Base-by-base conservation (phyloP, 64 coral and sea anemone genomes). In the Stylophora pistillata region DNA sequence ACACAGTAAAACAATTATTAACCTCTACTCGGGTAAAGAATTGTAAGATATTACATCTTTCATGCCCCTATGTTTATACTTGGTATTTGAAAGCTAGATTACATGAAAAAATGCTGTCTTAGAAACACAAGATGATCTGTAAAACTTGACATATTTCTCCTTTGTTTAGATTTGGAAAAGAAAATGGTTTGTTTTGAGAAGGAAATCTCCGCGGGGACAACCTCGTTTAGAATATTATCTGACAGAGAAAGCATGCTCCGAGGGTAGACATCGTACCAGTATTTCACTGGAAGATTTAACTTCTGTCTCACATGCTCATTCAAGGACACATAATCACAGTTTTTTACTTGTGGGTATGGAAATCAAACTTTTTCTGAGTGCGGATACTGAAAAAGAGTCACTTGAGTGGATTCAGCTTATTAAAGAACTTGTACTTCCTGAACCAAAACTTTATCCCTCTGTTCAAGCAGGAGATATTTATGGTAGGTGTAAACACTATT, bases 361-460 rank as follows among this genome's bases (percentile, higher is more conserved):
- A 85, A 77, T 93, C 12, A 96, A 93, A 66, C 54, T 96, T 17
- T 96, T 96, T 89, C 73, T 96, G 81, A 83, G 87, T 30, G 91
- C 86, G 54, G 86, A 81, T 61, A 79, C 88, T 79, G 87, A 93
- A 58, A 80, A 88, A 9, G 91, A 96, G 5, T 90, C 91, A 26
- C 76, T 89, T 58, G 94, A 96, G 76, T 96, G 94, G 94, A 37
- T 96, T 29, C 87, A 82, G 65, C 58, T 96, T 7, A 96, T 96
- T 47, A 96, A 96, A 89, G 94, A 96, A 76, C 81, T 96, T 81
- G 94, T 96, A 72, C 89, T 96, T 64, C 94, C 94, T 58, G 94
- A 96, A 65, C 94, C 94, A 41, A 96, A 96, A 69, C 72, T 96
- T 54, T 93, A 93, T 53, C 94, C 94, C 58, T 93, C 87, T 14